A percentile compares a stretch with the other conserved stretches of the same genome.
phyloP scores from a whole-genome alignment of 2,797 vertebrate species.

The Channallabes apus region DNA sequence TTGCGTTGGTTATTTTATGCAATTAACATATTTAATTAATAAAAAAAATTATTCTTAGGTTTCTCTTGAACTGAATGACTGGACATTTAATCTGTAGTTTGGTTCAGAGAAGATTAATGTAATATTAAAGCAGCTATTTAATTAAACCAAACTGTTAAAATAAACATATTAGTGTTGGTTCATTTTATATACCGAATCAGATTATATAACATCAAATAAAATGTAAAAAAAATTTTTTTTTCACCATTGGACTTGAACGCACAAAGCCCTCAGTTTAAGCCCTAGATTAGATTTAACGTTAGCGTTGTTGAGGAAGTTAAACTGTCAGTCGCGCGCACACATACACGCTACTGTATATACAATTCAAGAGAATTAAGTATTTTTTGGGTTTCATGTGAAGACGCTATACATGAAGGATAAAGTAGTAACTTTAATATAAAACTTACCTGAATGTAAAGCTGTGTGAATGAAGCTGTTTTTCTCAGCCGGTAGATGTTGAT shows the following conservation, averaged over 20 bases:
- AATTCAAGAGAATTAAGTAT: not conserved
- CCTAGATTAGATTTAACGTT: not conserved
- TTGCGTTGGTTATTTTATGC: not conserved
- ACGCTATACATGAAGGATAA: not conserved
- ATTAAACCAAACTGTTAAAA: not conserved
- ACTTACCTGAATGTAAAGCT: slow-evolving; percentile 21
- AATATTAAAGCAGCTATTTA: not conserved
- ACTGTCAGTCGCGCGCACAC: not conserved
- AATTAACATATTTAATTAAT: not conserved
- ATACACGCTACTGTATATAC: not conserved
- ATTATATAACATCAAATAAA: not conserved
- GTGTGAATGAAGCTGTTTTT: not conserved
- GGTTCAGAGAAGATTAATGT: not conserved
- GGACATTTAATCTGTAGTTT: not conserved
- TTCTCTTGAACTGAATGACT: not conserved
- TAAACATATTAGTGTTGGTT: not conserved
- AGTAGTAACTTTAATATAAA: not conserved
- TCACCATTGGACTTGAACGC: not conserved
- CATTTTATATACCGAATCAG: not conserved
- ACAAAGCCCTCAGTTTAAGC: not conserved
- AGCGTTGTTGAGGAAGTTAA: not conserved
- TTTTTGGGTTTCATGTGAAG: not conserved
- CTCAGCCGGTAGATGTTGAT: slow-evolving; percentile 36
- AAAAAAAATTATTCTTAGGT: not conserved
- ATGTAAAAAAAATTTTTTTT: rapidly evolving